Evolutionary conservation across 2,888 invertebrate genomes (phyloP).

Genomic region (Anorthoa munda): DNA sequence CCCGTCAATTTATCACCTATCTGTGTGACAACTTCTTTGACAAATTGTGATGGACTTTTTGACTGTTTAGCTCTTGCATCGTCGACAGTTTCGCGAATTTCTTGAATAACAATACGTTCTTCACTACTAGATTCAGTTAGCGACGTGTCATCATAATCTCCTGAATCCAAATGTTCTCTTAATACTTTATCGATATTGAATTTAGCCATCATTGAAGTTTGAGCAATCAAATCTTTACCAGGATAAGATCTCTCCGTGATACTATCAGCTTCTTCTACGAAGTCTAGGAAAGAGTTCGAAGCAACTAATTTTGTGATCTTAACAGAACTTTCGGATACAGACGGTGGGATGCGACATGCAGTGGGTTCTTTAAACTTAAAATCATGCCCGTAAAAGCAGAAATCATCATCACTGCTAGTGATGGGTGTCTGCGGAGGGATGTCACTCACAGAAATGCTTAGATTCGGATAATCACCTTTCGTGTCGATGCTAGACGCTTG

Average conservation of each 20-base stretch:
- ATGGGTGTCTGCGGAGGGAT: conserved; percentile 84
- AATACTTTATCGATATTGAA: conserved; percentile 85
- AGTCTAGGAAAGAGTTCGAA: conserved; percentile 85
- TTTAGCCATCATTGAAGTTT: conserved; percentile 88
- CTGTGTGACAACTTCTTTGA: conserved; percentile 77
- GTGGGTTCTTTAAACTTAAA: conserved; percentile 83
- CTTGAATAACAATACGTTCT: conserved; percentile 79
- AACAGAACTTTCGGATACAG: conserved; percentile 84
- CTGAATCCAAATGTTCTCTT: conserved; percentile 85
- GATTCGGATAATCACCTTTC: conserved; percentile 88
- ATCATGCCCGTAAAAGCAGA: conserved; percentile 87
- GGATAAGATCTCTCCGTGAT: conserved; percentile 82
- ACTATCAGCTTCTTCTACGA: conserved; percentile 83
- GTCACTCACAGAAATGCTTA: conserved; percentile 84
- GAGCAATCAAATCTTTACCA: conserved; percentile 82
- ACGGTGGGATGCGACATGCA: conserved; percentile 84
- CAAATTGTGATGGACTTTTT: conserved; percentile 79
- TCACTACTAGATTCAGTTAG: conserved; percentile 87
- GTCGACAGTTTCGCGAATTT: conserved; percentile 70
- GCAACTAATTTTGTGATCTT: conserved; percentile 82
- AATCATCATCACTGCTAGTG: conserved; percentile 87
- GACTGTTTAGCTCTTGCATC: conserved; percentile 70
- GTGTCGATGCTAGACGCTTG: conserved; percentile 84
- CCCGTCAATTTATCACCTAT: conserved; percentile 77
- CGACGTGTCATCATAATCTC: conserved; percentile 85